A percentile compares a stretch with the other conserved stretches of the same genome.
Evolutionary conservation across 2,113 vertebrate species (phyloP).

Genomic region (Synchiropus splendidus): DNA sequence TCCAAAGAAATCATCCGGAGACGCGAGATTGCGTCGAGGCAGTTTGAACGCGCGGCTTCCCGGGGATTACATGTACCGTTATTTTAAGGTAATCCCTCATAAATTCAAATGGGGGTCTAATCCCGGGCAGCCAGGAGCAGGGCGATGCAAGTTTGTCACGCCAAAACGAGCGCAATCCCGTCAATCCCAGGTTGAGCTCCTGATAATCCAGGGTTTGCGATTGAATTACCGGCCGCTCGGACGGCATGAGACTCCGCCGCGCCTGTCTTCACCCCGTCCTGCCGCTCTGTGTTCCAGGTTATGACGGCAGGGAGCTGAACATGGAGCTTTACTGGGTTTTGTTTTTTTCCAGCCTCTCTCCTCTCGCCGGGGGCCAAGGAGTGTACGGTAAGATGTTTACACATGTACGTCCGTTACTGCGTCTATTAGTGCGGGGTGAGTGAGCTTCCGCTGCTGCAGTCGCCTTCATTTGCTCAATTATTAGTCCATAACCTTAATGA

Average conservation of each 20-base stretch:
- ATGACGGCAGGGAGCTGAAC: constrained; percentile 69
- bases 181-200: constrained; percentile 23
- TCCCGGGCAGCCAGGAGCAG: neutral
- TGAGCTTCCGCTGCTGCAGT: constrained; percentile 1
- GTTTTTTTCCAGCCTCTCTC: constrained; percentile 63
- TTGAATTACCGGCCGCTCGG: constrained; percentile 50
- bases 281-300: constrained; percentile 43
- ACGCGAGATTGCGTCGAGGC: no score
- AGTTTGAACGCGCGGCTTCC: no score
- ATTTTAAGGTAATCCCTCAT: no score
- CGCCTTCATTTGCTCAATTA: constrained; percentile 19
- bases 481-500: constrained; percentile 29
- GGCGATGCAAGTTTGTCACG: constrained; percentile 14
- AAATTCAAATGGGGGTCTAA: no score
- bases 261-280: neutral
- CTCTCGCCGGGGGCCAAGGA: constrained; percentile 61
- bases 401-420: constrained; percentile 2
- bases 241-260: constrained; percentile 25
- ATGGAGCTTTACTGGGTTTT: constrained; percentile 76
- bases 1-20: no score
- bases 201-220: constrained; percentile 51
- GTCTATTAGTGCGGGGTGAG: constrained; percentile 21
- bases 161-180: constrained; percentile 26
- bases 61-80: neutral
- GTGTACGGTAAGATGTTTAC: constrained; percentile 68